Percentiles rank a stretch among this genome's conserved stretches.
These are phyloP conservation scores for Vanessa tameamea DNA, from an alignment of 1,140 invertebrate genomes.

Conservation along the genomic window DNA sequence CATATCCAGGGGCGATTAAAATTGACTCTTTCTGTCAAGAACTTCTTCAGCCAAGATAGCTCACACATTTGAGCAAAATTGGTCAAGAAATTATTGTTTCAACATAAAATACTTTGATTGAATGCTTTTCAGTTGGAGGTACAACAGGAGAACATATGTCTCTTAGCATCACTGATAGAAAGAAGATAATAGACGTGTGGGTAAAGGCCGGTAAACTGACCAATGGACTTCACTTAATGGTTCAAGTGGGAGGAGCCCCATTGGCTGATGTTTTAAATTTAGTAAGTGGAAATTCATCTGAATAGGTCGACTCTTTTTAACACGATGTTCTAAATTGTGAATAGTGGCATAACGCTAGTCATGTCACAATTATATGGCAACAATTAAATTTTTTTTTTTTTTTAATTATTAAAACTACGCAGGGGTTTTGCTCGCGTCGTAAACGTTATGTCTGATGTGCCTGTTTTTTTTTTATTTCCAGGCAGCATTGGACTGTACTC, in stretches of 20 bases:
- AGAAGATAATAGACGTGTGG: conserved; percentile 86
- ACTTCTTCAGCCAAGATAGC: too few relatives aligned
- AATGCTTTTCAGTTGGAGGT: conserved; percentile 85
- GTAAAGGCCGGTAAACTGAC: conserved; percentile 76
- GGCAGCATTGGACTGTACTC: too few relatives aligned
- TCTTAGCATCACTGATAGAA: conserved; percentile 86
- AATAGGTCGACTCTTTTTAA: too few relatives aligned
- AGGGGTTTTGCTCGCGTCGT: too few relatives aligned
- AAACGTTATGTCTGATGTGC: not conserved
- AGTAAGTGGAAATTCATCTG: conserved; percentile 72
- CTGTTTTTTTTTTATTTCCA: not conserved
- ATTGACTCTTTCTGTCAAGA: too few relatives aligned
- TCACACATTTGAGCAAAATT: too few relatives aligned
- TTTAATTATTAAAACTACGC: too few relatives aligned
- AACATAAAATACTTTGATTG: conserved; percentile 9
- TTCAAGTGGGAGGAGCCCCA: conserved; percentile 89
- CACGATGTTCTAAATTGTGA: too few relatives aligned
- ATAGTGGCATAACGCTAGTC: too few relatives aligned
- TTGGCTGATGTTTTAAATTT: conserved; percentile 87
- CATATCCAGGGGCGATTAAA: too few relatives aligned
- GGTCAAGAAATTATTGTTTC: not conserved
- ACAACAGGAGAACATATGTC: conserved; percentile 89
- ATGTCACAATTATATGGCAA: too few relatives aligned
- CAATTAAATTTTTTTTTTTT: too few relatives aligned
- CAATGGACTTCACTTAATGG: conserved; percentile 85